These are phyloP conservation scores for Enteromius paludinosus DNA, from an alignment of 2,797 vertebrate genomes.

Conservation along the genomic window DNA sequence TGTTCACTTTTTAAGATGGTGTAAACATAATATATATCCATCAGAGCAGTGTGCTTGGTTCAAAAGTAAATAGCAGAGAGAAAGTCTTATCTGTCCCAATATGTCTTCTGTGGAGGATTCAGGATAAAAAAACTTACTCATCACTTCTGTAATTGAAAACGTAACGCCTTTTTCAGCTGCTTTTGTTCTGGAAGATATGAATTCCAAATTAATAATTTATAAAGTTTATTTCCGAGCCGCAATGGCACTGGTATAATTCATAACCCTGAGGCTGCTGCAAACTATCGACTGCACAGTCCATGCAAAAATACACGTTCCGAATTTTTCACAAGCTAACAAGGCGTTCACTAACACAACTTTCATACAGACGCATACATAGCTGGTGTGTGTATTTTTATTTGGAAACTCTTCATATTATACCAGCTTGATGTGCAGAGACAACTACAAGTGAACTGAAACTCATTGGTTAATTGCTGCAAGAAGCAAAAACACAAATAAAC, in stretches of 20 bases:
- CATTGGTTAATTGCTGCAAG: neutral
- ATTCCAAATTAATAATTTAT: constrained; percentile 30
- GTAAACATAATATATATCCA: neutral
- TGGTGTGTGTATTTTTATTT: neutral
- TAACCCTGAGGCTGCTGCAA: neutral
- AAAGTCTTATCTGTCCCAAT: constrained; percentile 7
- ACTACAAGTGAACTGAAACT: neutral
- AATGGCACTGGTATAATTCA: constrained; percentile 4
- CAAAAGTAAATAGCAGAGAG: neutral
- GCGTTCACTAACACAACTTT: neutral
- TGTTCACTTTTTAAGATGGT: neutral
- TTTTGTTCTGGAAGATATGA: constrained; percentile 25
- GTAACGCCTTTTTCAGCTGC: neutral
- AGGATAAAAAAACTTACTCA: neutral
- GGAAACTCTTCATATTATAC: neutral
- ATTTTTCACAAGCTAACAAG: neutral
- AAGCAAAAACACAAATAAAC: neutral
- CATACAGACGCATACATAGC: neutral
- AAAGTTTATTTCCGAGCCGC: neutral
- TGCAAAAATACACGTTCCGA: neutral
- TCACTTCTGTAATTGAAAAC: constrained; percentile 12
- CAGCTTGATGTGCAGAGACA: neutral
- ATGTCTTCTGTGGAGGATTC: constrained; percentile 12
- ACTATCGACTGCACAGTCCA: neutral
- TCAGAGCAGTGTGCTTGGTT: neutral